Conservation (phyloP, 2,797 vertebrate species). For the Miichthys miiuy region DNA sequence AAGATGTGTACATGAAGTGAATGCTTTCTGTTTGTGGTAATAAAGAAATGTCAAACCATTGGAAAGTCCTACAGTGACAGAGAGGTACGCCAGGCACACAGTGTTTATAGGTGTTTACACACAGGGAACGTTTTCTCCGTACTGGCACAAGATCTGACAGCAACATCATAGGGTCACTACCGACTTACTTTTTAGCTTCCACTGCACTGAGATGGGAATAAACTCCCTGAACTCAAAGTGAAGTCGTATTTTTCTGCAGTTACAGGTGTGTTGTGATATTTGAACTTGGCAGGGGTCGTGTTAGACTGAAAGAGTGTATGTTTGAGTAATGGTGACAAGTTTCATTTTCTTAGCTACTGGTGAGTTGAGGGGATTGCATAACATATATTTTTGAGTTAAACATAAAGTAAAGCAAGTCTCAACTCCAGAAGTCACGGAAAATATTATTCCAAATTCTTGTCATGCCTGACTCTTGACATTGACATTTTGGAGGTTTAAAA, state of each 20-base stretch:
- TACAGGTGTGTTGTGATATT: constrained; percentile 9
- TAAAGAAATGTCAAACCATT: not conserved
- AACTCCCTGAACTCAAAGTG: not conserved
- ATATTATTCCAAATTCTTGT: constrained; percentile 29
- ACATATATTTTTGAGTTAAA: no score
- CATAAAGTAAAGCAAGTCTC: not conserved
- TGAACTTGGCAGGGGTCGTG: not conserved
- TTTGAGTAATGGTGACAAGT: constrained; percentile 4
- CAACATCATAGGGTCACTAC: not conserved
- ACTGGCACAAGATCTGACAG: not conserved
- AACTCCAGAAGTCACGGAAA: constrained; percentile 5
- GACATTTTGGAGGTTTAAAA: constrained; percentile 14
- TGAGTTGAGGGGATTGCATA: not conserved
- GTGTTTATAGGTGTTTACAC: constrained; percentile 18
- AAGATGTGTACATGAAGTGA: not conserved
- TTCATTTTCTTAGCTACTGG: not conserved
- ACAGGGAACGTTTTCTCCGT: constrained; percentile 1
- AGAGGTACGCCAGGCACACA: constrained; percentile 2
- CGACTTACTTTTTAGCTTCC: not conserved
- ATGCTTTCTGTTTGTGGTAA: not conserved
- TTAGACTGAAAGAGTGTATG: not conserved
- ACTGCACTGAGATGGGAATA: not conserved
- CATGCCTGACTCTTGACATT: constrained; percentile 23
- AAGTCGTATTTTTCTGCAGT: not conserved
- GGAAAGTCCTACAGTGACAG: not conserved